These are phyloP conservation scores for Coreoperca whiteheadi DNA, from an alignment of 2,113 vertebrate genomes.

Conservation along the genomic window DNA sequence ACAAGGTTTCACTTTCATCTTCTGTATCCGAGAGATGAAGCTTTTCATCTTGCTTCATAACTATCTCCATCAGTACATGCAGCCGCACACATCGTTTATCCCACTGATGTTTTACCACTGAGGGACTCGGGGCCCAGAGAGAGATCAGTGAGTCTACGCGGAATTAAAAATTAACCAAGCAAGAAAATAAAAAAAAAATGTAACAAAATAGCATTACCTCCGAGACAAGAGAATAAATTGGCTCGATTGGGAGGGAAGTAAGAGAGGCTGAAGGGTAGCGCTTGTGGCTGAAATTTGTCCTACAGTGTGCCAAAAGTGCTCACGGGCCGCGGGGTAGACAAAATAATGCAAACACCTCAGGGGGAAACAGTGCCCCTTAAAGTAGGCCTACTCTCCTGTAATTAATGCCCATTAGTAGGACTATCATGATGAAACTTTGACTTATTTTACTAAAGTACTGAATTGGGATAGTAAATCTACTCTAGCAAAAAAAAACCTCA, in stretches of 20 bases:
- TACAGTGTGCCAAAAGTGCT: constrained; percentile 1
- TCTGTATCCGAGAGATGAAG: constrained; percentile 48
- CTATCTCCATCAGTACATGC: constrained; percentile 52
- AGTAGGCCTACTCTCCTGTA: neutral
- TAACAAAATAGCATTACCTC: constrained; percentile 26
- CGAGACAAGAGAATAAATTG: constrained; percentile 7
- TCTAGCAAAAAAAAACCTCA: neutral
- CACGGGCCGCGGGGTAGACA: neutral
- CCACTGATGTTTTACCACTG: constrained; percentile 60
- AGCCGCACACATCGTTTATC: constrained; percentile 61
- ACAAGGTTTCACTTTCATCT: constrained; percentile 74
- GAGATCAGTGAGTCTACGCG: constrained; percentile 37
- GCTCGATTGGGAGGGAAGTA: neutral
- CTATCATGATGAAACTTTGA: neutral
- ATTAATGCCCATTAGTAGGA: neutral
- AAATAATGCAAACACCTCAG: constrained; percentile 20
- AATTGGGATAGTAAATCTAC: neutral
- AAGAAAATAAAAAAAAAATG: constrained; percentile 37
- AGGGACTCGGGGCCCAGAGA: constrained; percentile 41
- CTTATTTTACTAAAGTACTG: neutral
- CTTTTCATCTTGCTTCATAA: constrained; percentile 68
- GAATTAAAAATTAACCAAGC: constrained; percentile 55
- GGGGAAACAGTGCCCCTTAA: neutral
- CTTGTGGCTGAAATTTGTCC: neutral
- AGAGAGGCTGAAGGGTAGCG: neutral